phyloP scores from a whole-genome alignment of 1,140 invertebrate species.

The Neomicropteryx cornuta region DNA sequence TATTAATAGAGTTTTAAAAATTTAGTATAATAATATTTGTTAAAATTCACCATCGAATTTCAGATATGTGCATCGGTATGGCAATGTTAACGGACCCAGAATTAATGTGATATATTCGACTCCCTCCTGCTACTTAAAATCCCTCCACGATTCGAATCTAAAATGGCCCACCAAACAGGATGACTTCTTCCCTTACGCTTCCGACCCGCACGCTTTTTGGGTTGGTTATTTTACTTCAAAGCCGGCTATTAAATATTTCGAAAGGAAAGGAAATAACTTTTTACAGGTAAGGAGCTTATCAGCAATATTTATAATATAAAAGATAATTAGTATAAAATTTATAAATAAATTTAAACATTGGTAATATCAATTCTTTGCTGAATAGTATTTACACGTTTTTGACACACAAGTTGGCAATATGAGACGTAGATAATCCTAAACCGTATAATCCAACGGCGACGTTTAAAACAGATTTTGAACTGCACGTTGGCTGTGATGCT shows the following conservation, averaged over 20 bases:
- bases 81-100: constrained; percentile 41
- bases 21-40: constrained; percentile 1
- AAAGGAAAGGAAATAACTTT: constrained; percentile 67
- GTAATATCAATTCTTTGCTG: too few species aligned
- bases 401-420: too few species aligned
- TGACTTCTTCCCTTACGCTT: constrained; percentile 90
- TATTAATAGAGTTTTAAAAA: background rate
- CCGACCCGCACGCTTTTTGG: constrained; percentile 76
- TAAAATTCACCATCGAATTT: too few species aligned
- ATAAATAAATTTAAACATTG: too few species aligned
- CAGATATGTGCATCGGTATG: constrained; percentile 37
- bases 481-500: too few species aligned
- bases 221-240: constrained; percentile 92
- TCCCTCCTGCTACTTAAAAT: constrained; percentile 77
- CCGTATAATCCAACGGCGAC: too few species aligned
- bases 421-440: too few species aligned
- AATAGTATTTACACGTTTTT: too few species aligned
- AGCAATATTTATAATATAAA: too few species aligned
- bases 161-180: constrained; percentile 60
- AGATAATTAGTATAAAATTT: too few species aligned
- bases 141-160: constrained; percentile 50
- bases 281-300: constrained; percentile 58
- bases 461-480: too few species aligned
- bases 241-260: constrained; percentile 71
- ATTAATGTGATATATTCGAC: constrained; percentile 81